phyloP scores from a whole-genome alignment of 2,797 vertebrate genomes.

The Furcifer pardalis region DNA sequence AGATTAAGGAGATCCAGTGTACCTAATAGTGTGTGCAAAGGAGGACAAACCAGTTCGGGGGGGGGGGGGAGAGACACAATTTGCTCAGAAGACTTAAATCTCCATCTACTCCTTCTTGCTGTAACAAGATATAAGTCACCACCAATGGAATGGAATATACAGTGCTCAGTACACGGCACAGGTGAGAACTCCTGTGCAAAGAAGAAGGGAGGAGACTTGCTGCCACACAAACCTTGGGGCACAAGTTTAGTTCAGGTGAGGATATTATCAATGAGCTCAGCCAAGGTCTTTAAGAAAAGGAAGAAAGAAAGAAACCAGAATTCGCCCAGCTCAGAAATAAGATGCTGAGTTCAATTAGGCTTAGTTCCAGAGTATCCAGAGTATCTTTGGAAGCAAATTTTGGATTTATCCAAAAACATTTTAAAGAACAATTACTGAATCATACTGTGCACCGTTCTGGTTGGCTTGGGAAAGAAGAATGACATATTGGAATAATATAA shows the following conservation, averaged over 20 bases:
- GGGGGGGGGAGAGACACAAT: neutral
- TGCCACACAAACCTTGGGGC: neutral
- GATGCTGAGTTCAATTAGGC: neutral
- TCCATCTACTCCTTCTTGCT: neutral
- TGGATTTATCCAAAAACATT: neutral
- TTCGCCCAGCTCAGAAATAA: too few relatives aligned
- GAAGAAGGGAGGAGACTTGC: neutral
- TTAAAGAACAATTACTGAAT: too few relatives aligned
- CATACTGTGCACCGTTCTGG: too few relatives aligned
- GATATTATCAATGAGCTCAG: neutral
- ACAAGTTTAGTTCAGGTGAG: neutral
- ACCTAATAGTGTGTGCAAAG: neutral
- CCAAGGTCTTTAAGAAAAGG: neutral
- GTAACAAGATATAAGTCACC: neutral
- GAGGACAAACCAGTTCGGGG: neutral
- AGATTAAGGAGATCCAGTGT: constrained; percentile 39
- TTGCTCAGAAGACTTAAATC: neutral
- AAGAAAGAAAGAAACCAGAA: neutral
- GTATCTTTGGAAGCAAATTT: neutral
- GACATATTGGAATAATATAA: too few relatives aligned
- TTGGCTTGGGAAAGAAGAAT: too few relatives aligned
- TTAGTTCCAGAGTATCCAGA: neutral
- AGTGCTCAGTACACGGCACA: too few relatives aligned
- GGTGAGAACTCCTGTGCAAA: neutral
- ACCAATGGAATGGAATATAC: too few relatives aligned